phyloP scores from a whole-genome alignment of 2,113 vertebrate species.

The Silurus meridionalis region DNA sequence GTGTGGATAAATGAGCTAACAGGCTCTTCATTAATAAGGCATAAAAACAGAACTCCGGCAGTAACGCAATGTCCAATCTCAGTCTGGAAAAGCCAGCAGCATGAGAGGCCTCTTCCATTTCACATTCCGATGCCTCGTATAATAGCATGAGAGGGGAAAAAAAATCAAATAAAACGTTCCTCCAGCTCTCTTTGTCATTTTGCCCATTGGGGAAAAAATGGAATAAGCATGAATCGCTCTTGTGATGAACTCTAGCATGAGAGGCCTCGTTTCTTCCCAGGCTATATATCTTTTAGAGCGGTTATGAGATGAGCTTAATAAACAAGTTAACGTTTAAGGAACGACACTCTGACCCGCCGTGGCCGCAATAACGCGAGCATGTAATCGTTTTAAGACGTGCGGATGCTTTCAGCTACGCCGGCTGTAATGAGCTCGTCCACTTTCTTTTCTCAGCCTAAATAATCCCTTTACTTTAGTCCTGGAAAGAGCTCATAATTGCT shows the following conservation, averaged over 20 bases:
- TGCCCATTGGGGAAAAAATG: slow-evolving; percentile 28
- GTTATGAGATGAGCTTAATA: slow-evolving; percentile 43
- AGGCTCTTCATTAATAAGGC: not conserved
- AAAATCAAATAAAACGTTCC: not conserved
- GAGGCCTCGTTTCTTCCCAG: slow-evolving; percentile 7
- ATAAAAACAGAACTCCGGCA: not conserved
- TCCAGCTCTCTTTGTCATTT: slow-evolving; percentile 29
- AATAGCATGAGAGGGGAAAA: not conserved
- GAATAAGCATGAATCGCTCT: slow-evolving; percentile 21
- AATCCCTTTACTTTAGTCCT: slow-evolving; percentile 31
- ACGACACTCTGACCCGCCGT: slow-evolving; percentile 26
- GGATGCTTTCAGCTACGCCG: slow-evolving; percentile 13
- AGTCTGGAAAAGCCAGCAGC: slow-evolving; percentile 28
- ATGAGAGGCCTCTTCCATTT: slow-evolving; percentile 15
- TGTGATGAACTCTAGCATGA: slow-evolving; percentile 15
- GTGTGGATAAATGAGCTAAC: not conserved
- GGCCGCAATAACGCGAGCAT: slow-evolving; percentile 38
- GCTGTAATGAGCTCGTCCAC: slow-evolving; percentile 43
- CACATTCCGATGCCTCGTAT: slow-evolving; percentile 32
- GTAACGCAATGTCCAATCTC: slow-evolving; percentile 2
- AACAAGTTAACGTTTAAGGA: slow-evolving; percentile 50
- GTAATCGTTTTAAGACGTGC: slow-evolving; percentile 45
- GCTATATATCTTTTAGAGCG: slow-evolving; percentile 20
- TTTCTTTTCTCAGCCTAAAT: slow-evolving; percentile 23
- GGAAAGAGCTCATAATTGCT: slow-evolving; percentile 36